These are phyloP conservation scores for Ectemnius cavifrons DNA, from an alignment of 2,888 invertebrate genomes.

Conservation along the genomic window DNA sequence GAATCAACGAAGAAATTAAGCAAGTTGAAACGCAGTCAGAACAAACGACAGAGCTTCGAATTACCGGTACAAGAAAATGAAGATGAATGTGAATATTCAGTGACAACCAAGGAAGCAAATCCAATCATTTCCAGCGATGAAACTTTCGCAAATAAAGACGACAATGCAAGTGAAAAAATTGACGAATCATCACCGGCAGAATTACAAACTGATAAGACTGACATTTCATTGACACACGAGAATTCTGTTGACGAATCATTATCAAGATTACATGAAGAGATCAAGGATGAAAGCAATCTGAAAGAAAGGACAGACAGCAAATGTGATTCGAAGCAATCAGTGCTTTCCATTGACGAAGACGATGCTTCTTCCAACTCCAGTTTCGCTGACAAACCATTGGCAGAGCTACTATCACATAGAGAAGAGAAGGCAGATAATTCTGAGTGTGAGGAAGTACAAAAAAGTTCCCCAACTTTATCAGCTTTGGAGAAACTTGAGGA, in stretches of 20 bases:
- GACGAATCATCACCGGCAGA: too few species aligned
- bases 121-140: neutral
- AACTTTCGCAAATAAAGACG: neutral
- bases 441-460: neutral
- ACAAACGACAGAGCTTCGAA: neutral
- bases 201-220: neutral
- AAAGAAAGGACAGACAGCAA: too few species aligned
- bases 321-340: neutral
- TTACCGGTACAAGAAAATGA: neutral
- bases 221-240: neutral
- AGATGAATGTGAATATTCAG: neutral
- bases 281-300: neutral
- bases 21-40: conserved; percentile 17
- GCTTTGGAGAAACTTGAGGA: neutral
- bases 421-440: conserved; percentile 4
- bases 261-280: conserved; percentile 29
- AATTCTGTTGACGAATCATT: conserved; percentile 1
- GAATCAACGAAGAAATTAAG: neutral
- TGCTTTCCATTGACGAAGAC: conserved; percentile 18
- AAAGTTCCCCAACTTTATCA: neutral
- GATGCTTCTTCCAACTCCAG: conserved; percentile 44
- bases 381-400: conserved; percentile 49
- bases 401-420: conserved; percentile 38
- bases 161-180: neutral
- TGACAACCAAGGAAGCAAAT: too few species aligned